phyloP scores from a whole-genome alignment of 2,113 vertebrate genomes.

The Oreotragus oreotragus region DNA sequence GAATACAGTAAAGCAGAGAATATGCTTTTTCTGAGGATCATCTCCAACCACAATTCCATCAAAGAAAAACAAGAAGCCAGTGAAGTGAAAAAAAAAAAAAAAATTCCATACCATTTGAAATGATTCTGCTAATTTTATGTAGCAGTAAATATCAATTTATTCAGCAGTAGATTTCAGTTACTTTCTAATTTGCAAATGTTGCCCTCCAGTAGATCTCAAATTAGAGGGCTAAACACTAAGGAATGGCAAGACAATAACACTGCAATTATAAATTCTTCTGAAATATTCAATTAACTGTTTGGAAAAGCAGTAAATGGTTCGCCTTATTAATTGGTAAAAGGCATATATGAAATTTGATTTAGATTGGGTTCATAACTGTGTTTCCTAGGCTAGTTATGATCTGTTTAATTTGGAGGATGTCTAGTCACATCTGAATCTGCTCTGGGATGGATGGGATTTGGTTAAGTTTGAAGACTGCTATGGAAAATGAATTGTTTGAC shows the following conservation, averaged over 20 bases:
- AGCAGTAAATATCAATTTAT: conserved; percentile 64
- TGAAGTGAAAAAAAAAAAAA: conserved; percentile 42
- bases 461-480: not conserved
- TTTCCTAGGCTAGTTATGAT: not conserved
- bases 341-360: conserved; percentile 32
- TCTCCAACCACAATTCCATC: conserved; percentile 64
- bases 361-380: not conserved
- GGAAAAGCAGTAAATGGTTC: conserved; percentile 10
- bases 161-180: conserved; percentile 67
- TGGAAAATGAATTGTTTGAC: conserved; percentile 22
- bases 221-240: conserved; percentile 48
- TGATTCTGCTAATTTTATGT: conserved; percentile 60
- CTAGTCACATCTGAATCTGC: not conserved
- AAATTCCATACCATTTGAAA: conserved; percentile 60
- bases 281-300: conserved; percentile 65
- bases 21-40: conserved; percentile 8
- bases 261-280: conserved; percentile 69
- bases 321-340: conserved; percentile 45
- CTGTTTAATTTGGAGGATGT: not conserved
- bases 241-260: conserved; percentile 63
- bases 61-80: conserved; percentile 59
- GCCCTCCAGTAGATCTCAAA: conserved; percentile 64
- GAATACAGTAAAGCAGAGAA: not conserved
- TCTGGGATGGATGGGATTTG: not conserved
- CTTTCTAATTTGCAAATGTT: conserved; percentile 71